Conservation (phyloP, 2,113 vertebrate species). For the Gymnarchus niloticus region DNA sequence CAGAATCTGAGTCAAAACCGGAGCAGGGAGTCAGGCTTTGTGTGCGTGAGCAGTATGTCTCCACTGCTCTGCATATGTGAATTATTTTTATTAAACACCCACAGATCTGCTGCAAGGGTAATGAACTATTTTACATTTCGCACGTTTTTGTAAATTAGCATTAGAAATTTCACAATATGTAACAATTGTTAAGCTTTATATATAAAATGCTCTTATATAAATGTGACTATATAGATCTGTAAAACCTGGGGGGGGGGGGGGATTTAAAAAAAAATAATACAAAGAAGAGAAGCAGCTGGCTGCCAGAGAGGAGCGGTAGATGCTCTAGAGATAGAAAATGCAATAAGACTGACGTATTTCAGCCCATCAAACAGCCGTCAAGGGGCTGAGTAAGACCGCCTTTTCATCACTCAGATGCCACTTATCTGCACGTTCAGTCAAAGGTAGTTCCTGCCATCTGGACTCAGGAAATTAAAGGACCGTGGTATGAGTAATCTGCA, state of each 20-base stretch:
- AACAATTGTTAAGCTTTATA: background rate
- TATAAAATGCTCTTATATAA: background rate
- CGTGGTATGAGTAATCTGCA: slow-evolving; percentile 14
- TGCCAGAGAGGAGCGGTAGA: background rate
- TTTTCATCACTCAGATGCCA: background rate
- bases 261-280: slow-evolving; percentile 7
- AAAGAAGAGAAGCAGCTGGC: background rate
- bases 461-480: slow-evolving; percentile 19
- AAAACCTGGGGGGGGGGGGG: too few relatives aligned
- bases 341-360: background rate
- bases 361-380: background rate
- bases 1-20: background rate
- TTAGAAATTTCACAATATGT: background rate
- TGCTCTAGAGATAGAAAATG: background rate
- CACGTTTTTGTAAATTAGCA: background rate
- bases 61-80: background rate
- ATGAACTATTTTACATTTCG: background rate
- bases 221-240: too few relatives aligned
- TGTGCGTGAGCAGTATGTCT: background rate
- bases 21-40: background rate
- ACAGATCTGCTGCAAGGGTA: background rate
- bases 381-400: background rate
- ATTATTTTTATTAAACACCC: background rate
- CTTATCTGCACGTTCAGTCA: background rate
- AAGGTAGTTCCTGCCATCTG: slow-evolving; percentile 16